These are phyloP conservation scores for Phaetusa simplex DNA, from an alignment of 2,113 vertebrate genomes.

Conservation along the genomic window DNA sequence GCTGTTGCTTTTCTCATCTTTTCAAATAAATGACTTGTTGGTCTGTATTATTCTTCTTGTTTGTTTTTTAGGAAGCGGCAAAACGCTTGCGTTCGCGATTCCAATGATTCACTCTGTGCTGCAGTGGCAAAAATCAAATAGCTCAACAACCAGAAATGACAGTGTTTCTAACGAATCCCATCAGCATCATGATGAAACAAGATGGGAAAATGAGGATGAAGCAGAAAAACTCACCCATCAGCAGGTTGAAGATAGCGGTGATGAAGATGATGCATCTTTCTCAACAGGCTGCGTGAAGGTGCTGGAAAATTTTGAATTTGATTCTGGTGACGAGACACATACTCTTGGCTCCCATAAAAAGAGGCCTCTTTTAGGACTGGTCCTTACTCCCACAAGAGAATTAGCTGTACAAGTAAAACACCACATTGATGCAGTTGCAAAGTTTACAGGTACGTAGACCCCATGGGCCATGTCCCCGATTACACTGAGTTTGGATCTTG, in stretches of 20 bases:
- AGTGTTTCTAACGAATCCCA: neutral
- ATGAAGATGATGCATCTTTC: conserved; percentile 18
- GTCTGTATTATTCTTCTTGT: neutral
- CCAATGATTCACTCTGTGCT: conserved; percentile 93
- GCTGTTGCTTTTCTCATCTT: neutral
- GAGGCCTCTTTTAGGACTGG: conserved; percentile 87
- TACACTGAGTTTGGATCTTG: neutral
- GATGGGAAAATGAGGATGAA: conserved; percentile 30
- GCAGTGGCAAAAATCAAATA: conserved; percentile 80
- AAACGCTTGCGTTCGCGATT: conserved; percentile 94
- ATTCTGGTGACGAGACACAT: neutral
- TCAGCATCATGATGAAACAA: neutral
- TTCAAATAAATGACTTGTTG: conserved; percentile 9
- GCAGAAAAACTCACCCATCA: neutral
- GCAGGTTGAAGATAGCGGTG: neutral
- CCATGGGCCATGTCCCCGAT: rapidly evolving
- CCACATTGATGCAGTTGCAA: conserved; percentile 90
- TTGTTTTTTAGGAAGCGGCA: conserved; percentile 87
- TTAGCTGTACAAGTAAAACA: conserved; percentile 96
- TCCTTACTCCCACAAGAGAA: conserved; percentile 94
- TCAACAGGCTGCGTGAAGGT: conserved; percentile 58
- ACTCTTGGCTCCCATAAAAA: neutral
- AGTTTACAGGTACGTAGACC: conserved; percentile 83
- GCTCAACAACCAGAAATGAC: conserved; percentile 1
- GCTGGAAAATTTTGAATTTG: conserved; percentile 51